Conservation (phyloP, 2,797 vertebrate genomes). For the Pogoniulus pusillus region DNA sequence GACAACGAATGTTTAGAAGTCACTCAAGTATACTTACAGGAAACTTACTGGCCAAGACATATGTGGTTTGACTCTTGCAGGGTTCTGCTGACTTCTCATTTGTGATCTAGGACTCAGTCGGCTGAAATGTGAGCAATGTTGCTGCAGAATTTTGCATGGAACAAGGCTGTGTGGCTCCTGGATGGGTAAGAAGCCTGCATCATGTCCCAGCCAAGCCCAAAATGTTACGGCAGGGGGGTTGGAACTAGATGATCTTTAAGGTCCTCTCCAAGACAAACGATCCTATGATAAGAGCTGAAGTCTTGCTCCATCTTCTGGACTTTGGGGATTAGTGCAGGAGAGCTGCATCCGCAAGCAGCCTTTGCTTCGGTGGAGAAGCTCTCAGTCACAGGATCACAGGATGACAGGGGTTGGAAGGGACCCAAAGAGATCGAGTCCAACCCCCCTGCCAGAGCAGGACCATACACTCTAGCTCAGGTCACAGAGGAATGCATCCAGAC, state of each 20-base stretch:
- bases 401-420: no score
- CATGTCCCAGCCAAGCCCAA: accelerated
- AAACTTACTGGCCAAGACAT: accelerated
- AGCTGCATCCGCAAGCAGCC: background rate
- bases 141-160: accelerated
- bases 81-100: background rate
- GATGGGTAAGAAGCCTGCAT: background rate
- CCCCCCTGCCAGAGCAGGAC: no score
- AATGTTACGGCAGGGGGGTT: accelerated
- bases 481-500: no score
- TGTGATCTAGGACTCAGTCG: background rate
- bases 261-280: no score
- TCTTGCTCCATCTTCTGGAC: slow-evolving; percentile 50
- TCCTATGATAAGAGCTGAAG: background rate
- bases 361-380: background rate
- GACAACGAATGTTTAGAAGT: background rate
- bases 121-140: accelerated
- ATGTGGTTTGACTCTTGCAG: accelerated
- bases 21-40: accelerated
- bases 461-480: no score
- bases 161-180: background rate
- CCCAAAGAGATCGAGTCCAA: no score
- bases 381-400: no score
- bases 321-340: background rate
- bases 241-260: no score